Evolutionary conservation across 92 coral and sea anemone genomes (phyloP).

Genomic region (Zoanthus solanderi): DNA sequence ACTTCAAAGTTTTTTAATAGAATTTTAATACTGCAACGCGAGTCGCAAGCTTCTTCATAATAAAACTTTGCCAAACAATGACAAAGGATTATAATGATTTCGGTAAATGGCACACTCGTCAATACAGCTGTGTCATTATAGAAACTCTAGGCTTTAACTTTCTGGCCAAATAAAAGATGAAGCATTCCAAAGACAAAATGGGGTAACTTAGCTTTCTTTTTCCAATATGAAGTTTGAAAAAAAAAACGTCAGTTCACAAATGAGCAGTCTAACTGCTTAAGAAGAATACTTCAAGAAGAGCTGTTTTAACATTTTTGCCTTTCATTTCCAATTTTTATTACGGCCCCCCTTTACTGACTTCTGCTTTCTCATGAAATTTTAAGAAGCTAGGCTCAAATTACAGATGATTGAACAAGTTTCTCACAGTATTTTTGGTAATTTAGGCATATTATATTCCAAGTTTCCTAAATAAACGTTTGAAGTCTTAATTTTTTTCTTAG

Average conservation of each 20-base stretch:
- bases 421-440: not conserved
- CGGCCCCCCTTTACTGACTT: not conserved
- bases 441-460: not conserved
- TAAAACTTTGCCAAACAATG: not conserved
- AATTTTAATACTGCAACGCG: not conserved
- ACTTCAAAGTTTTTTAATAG: not conserved
- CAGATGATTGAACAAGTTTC: not conserved
- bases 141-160: not conserved
- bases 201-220: not conserved
- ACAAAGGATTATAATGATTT: not conserved
- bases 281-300: not conserved
- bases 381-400: not conserved
- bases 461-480: not conserved
- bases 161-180: too few relatives aligned
- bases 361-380: not conserved
- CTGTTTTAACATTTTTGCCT: not conserved
- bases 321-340: not conserved
- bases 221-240: not conserved
- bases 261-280: not conserved
- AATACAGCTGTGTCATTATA: slow-evolving; percentile 20
- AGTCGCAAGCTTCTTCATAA: not conserved
- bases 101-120: not conserved
- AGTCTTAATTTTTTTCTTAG: not conserved
- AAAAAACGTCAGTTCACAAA: not conserved
- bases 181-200: not conserved